A percentile compares a stretch with the other conserved stretches of the same genome.
phyloP scores from a whole-genome alignment of 2,888 invertebrate species.

The Meteorus cinctellus region DNA sequence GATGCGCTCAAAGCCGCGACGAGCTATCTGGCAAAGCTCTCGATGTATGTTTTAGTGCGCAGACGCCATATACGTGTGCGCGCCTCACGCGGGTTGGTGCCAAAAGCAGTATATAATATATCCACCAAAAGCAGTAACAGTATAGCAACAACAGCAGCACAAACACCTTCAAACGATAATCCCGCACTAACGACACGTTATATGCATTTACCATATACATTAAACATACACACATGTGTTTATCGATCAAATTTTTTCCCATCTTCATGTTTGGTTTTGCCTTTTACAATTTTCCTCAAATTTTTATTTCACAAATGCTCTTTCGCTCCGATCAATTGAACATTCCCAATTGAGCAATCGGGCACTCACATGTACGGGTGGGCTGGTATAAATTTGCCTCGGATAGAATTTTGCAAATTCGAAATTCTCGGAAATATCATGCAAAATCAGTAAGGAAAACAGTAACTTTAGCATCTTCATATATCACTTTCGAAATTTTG shows the following conservation, averaged over 20 bases:
- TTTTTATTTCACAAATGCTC: too few relatives aligned
- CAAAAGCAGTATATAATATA: slow-evolving; percentile 44
- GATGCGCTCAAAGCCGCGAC: slow-evolving; percentile 65
- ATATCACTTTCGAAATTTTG: too few relatives aligned
- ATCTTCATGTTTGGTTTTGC: not conserved
- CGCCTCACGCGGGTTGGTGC: slow-evolving; percentile 16
- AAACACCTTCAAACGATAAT: slow-evolving; percentile 9
- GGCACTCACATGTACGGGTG: too few relatives aligned
- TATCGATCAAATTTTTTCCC: not conserved
- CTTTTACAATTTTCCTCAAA: too few relatives aligned
- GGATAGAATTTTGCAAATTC: too few relatives aligned
- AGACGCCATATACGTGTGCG: slow-evolving; percentile 57
- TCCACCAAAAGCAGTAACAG: slow-evolving; percentile 52
- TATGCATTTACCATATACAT: not conserved
- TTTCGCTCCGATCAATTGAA: too few relatives aligned
- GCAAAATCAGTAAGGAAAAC: too few relatives aligned
- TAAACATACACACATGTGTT: not conserved
- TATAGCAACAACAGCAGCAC: slow-evolving; percentile 29
- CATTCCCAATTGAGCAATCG: too few relatives aligned
- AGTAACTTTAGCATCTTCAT: too few relatives aligned
- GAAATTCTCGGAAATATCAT: too few relatives aligned
- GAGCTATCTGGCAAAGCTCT: slow-evolving; percentile 62
- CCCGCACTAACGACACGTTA: not conserved
- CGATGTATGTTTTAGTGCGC: slow-evolving; percentile 58
- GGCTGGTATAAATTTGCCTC: too few relatives aligned